Base-by-base conservation (phyloP, 2,113 vertebrate species). In the Danionella cerebrum region DNA sequence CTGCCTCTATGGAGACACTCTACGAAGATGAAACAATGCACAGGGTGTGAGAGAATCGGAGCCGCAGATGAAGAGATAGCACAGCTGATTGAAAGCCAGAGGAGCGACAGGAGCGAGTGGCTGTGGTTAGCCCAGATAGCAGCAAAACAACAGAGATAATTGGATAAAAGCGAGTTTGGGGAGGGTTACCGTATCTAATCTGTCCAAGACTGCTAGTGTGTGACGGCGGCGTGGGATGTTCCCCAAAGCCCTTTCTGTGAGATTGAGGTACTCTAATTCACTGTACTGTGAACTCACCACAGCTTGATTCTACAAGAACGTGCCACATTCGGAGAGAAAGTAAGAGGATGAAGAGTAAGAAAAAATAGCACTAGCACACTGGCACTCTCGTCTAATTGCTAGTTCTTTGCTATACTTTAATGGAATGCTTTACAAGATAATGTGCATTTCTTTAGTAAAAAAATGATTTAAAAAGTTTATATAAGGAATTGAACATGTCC, bases 151-250 rank as follows among this genome's bases (percentile, higher is more conserved):
- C 65, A 47, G 33, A 73, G 65, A 68, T 50, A 68, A 54, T 63
- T 69, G 71, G 71, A 45, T 69, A 55, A 64, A 73, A 50, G 47
- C 12, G 11, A 60, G 58, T 64, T 64, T 36, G 41, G 65, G 50
- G 63, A 57, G 48, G 57, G 55, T 52, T 62, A 62, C 52, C 42
- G 53, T 47, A 58, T 71, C 55, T 58, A 47, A 72, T 59, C 54
- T 54, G 64, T 50, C 48, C 16, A 71, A 47, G 47, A 63, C 59
- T 58, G 65, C 66, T 55, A 72, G 59, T 42, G 64, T 63, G 65
- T 71, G 31, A 67, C 38, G 31, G 52, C 65, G 74, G 57, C 52
- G 35, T 72, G 36, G 42, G 42, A 51, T 67, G 70, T 72, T 67
- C 70, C 63, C 45, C 42, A 33, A 67, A 76, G 65, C 64, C 53